Evolutionary conservation across 2,888 invertebrate genomes (phyloP), one percentile per base, ranked within the genome.

Genomic region (Bugulina stolonifera): DNA sequence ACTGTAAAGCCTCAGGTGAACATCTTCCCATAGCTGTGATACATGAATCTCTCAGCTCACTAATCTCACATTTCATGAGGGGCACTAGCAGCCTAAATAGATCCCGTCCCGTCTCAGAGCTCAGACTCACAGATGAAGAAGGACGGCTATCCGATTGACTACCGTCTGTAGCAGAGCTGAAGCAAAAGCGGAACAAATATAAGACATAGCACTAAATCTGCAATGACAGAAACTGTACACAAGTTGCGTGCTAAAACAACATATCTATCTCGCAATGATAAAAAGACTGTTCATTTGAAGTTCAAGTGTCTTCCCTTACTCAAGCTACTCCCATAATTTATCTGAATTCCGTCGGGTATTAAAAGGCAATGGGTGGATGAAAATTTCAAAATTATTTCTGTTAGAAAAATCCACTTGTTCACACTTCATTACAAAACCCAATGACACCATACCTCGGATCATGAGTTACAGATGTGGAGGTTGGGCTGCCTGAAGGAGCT

Each of bases 1-100:
- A 96, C 94, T 94, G 94, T 75, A 98, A 89, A 10, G 96, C 94
- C 77, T 92, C 91, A 25, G 94, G 91, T 85, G 98, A 99, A 80
- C 95, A 92, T 86, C 94, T 92, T 71, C 98, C 98, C 75, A 97
- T 89, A 0, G 97, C 97, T 73, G 80, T 80, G 22, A 97, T 93
- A 3, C 94, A 94, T 0, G 95, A 91, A 85, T 98, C 97, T 74
- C 97, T 87, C 75, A 99, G 93, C 83, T 99, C 98, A 0, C 89
- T 89, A 72, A 92, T 91, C 85, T 99, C 99, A 85, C 94, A 96
- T 72, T 94, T 89, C 72, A 98, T 88, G 77, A 97, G 88, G 10
- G 95, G 96, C 73, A 95, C 92, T 18, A 96, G 90, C 76, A 95
- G 88, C 86, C 96, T 96, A 85, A 97, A 97, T 35, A 98, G 87